Conservation (phyloP, 2,797 vertebrate genomes). For the Neosilurus hyrtlii region DNA sequence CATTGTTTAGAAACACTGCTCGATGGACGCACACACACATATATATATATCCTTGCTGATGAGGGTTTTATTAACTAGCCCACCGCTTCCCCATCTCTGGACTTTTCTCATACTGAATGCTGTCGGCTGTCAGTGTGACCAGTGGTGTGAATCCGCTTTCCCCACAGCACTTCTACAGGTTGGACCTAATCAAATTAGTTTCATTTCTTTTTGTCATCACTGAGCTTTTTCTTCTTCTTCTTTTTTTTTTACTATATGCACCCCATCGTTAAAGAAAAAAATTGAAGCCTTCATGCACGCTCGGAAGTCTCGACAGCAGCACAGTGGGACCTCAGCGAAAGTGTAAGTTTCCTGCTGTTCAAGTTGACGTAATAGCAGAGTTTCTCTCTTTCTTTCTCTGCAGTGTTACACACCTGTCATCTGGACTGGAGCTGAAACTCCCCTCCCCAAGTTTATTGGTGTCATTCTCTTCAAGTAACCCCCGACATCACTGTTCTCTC, state of each 20-base stretch:
- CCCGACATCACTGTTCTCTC: slow-evolving; percentile 42
- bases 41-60: slow-evolving; percentile 11
- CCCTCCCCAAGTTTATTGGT: slow-evolving; percentile 46
- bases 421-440: slow-evolving; percentile 34
- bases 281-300: slow-evolving; percentile 19
- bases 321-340: slow-evolving; percentile 13
- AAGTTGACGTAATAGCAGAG: slow-evolving; percentile 38
- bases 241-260: slow-evolving; percentile 3
- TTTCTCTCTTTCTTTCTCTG: slow-evolving; percentile 30
- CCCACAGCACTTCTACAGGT: slow-evolving; percentile 17
- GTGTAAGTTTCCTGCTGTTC: slow-evolving; percentile 42
- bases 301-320: slow-evolving; percentile 22
- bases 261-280: slow-evolving; percentile 35
- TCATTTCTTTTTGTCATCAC: slow-evolving; percentile 33
- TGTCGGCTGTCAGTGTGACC: slow-evolving; percentile 43
- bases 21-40: neutral
- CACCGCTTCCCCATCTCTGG: neutral
- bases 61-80: slow-evolving; percentile 17
- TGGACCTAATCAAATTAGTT: slow-evolving; percentile 47
- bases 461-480: slow-evolving; percentile 45
- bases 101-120: slow-evolving; percentile 23
- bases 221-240: neutral
- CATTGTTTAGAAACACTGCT: neutral
- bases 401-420: slow-evolving; percentile 45
- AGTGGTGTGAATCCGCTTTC: slow-evolving; percentile 19